Evolutionary conservation across 2,888 invertebrate species (phyloP), one percentile per base, ranked within the genome.

Genomic region (Stenodema calcarata): DNA sequence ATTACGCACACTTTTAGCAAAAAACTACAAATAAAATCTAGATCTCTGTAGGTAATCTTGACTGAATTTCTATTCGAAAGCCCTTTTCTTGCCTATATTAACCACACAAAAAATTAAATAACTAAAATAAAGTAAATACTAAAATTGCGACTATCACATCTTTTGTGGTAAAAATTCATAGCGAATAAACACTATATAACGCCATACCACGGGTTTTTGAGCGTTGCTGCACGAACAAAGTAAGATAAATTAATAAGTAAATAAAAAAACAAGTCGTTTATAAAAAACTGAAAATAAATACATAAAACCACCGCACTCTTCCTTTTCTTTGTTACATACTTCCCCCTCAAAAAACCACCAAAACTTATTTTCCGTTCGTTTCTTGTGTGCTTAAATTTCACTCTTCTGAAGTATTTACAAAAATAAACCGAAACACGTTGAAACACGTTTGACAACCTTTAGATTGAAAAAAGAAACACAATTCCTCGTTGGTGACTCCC

Each of bases 41-140:
- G 75, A 75, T 75, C 78, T 78, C 44, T 16, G 27, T 44, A 42
- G 41, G 78, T 23, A 78, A 78, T 78, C 78, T 78, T 78, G 78
- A 62, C 62, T 62, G 62, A 78, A 47, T 47, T 78, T 78, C 78
- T 78, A 23, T 9, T 42, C 16, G 41, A 44, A 78, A 47, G 2
- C 27, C 18, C 1, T 1, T 44, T 78, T 78, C 78, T 27, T 1
- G 18, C 35, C 75, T 42, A 75, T 75, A 35, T 75, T 75, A 35
- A 35, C 35, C 35, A 35, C 35, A 35, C 35, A 35, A 35, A 35
- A 35, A 35, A 4, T 35, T 4, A 35, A 35, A 35, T 4, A 2
- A 35, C 7, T 35, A 4, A 35, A 35, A 35, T n/a, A n/a, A n/a
- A n/a, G n/a, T n/a, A n/a, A n/a, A n/a, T 35, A 35, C 2, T 35